A percentile compares a stretch with the other conserved stretches of the same genome.
Evolutionary conservation across 2,797 vertebrate genomes (phyloP).

Genomic region (Acanthurus tractus): DNA sequence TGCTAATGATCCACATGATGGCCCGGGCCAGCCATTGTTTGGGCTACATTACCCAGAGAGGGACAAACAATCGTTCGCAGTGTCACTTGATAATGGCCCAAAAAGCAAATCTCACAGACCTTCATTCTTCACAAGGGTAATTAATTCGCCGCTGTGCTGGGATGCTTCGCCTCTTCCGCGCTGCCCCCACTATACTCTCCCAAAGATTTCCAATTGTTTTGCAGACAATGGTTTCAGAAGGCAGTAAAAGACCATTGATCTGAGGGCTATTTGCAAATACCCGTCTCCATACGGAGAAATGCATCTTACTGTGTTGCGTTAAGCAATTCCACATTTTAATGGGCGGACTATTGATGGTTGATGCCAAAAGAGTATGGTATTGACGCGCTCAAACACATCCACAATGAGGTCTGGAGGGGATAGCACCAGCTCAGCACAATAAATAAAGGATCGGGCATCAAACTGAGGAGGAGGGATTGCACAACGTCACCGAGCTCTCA

Average conservation of each 20-base stretch:
- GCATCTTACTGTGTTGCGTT: slow-evolving; percentile 80
- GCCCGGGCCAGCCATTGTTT: slow-evolving; percentile 74
- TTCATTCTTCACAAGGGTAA: slow-evolving; percentile 82
- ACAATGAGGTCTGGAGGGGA: slow-evolving; percentile 82
- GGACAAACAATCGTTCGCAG: slow-evolving; percentile 82
- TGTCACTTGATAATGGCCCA: slow-evolving; percentile 81
- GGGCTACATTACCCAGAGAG: slow-evolving; percentile 79
- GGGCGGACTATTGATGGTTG: slow-evolving; percentile 80
- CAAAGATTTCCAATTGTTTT: slow-evolving; percentile 87
- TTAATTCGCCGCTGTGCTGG: slow-evolving; percentile 77
- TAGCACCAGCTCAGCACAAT: slow-evolving; percentile 77
- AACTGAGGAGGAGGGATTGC: slow-evolving; percentile 65
- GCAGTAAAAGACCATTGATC: slow-evolving; percentile 84
- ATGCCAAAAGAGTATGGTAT: slow-evolving; percentile 81
- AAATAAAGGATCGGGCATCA: slow-evolving; percentile 75
- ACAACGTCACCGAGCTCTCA: slow-evolving; percentile 64
- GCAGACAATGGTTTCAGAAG: slow-evolving; percentile 82
- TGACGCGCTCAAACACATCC: slow-evolving; percentile 75
- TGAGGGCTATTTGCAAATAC: slow-evolving; percentile 78
- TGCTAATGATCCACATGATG: slow-evolving; percentile 78
- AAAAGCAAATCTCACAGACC: slow-evolving; percentile 80
- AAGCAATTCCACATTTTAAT: slow-evolving; percentile 84
- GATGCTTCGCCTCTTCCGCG: slow-evolving; percentile 63
- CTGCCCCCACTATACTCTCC: slow-evolving; percentile 70
- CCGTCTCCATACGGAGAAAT: slow-evolving; percentile 72